These are phyloP conservation scores for Cephus pulcher DNA, from an alignment of 2,888 invertebrate species.

Conservation along the genomic window DNA sequence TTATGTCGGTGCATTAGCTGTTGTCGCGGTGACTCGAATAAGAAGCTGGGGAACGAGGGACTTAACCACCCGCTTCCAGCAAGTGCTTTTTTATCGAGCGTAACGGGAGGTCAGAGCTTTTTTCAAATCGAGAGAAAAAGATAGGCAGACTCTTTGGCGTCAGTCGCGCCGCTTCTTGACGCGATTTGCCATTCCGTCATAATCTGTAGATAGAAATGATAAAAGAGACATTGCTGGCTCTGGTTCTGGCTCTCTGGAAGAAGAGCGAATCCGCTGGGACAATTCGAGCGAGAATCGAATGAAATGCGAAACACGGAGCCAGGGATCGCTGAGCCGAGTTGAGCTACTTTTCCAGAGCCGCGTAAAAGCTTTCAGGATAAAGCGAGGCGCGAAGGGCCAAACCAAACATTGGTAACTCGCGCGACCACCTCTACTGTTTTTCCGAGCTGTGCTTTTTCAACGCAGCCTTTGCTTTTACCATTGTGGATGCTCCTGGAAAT, in stretches of 20 bases:
- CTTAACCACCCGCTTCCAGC: conserved; percentile 12
- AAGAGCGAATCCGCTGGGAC: too few relatives aligned
- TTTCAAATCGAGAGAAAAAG: not conserved
- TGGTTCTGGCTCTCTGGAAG: too few relatives aligned
- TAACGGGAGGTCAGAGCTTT: conserved; percentile 2
- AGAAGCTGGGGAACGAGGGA: not conserved
- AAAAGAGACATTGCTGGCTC: too few relatives aligned
- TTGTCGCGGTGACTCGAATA: conserved; percentile 14
- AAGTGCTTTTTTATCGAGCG: conserved; percentile 6
- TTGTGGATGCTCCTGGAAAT: too few relatives aligned
- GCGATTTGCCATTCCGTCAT: too few relatives aligned
- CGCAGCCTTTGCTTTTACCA: too few relatives aligned
- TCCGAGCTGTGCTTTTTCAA: conserved; percentile 16
- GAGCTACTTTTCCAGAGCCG: conserved; percentile 24
- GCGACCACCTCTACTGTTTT: conserved; percentile 38
- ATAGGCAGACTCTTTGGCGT: too few relatives aligned
- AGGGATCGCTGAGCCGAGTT: conserved; percentile 12
- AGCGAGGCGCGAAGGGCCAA: conserved; percentile 34
- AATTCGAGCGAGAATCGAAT: too few relatives aligned
- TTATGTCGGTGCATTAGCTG: conserved; percentile 35
- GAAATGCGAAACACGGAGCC: not conserved
- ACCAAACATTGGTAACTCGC: conserved; percentile 54
- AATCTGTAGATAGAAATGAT: too few relatives aligned
- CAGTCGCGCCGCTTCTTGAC: too few relatives aligned
- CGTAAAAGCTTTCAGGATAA: conserved; percentile 53